Percentiles rank a stretch among this genome's conserved stretches.
Evolutionary conservation across 2,113 vertebrate species (phyloP).

Genomic region (Collichthys lucidus): DNA sequence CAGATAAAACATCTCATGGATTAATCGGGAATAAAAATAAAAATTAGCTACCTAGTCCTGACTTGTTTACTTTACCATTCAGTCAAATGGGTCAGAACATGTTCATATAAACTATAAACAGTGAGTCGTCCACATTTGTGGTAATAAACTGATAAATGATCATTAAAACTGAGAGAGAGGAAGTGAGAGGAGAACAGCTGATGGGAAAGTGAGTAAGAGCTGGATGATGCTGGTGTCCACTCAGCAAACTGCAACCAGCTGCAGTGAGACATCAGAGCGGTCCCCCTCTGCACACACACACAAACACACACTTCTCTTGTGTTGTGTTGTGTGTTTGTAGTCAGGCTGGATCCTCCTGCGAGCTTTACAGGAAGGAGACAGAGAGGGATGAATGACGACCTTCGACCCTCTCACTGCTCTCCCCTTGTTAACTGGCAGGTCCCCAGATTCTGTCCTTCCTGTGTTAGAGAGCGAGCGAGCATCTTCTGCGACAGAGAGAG

Average conservation of each 20-base stretch:
- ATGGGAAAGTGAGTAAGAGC: neutral
- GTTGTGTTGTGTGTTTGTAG: slow-evolving; percentile 39
- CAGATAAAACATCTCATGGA: no score
- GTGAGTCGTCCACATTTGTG: neutral
- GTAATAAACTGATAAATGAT: no score
- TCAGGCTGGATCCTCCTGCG: slow-evolving; percentile 46
- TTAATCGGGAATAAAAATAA: neutral
- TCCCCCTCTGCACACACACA: neutral
- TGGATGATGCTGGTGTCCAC: slow-evolving; percentile 9
- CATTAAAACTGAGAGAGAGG: no score
- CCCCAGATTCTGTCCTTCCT: slow-evolving; percentile 46
- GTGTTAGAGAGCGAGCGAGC: slow-evolving; percentile 14
- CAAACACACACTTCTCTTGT: no score
- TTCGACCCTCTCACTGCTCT: slow-evolving; percentile 40
- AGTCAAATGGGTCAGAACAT: neutral
- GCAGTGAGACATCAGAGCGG: neutral
- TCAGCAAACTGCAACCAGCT: slow-evolving; percentile 10
- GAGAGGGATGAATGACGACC: slow-evolving; percentile 52
- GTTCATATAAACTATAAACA: neutral
- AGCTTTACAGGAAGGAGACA: slow-evolving; percentile 60
- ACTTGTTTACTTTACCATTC: no score
- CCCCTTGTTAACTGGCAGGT: slow-evolving; percentile 29
- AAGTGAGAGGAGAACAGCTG: neutral
- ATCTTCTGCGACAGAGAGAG: slow-evolving; percentile 12
- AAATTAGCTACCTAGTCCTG: neutral